A percentile compares a stretch with the other conserved stretches of the same genome.
Conservation (phyloP, 1,140 invertebrate genomes). For the Drosophila fuyamai region DNA sequence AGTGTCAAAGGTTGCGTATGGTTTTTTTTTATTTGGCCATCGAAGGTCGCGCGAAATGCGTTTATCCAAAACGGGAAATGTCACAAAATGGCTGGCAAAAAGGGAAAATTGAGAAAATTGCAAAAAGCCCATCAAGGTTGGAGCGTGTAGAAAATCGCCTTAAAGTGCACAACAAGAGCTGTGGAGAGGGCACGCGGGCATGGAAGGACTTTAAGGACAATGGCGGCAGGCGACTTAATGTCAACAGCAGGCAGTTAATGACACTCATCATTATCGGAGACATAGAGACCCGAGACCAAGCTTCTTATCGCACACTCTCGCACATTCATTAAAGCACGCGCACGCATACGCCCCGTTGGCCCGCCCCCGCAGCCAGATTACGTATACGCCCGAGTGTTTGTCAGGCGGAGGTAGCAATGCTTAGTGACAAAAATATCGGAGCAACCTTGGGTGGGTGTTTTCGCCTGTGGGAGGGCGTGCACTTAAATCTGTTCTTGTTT, state of each 20-base stretch:
- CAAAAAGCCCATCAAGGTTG: conserved; percentile 59
- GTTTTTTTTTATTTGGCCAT: conserved; percentile 22
- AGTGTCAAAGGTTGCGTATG: conserved; percentile 72
- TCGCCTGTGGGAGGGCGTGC: conserved; percentile 27
- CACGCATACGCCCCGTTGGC: conserved; percentile 53
- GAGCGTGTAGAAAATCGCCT: conserved; percentile 47
- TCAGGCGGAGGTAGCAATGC: conserved; percentile 30
- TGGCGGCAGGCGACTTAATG: conserved; percentile 57
- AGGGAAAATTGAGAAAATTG: conserved; percentile 29
- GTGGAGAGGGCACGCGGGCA: not conserved
- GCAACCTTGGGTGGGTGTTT: conserved; percentile 30
- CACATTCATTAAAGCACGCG: conserved; percentile 72
- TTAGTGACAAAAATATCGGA: conserved; percentile 76
- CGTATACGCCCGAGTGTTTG: conserved; percentile 79
- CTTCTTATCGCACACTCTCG: conserved; percentile 55
- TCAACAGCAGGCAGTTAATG: conserved; percentile 68
- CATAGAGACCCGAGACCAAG: conserved; percentile 9
- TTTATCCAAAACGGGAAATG: conserved; percentile 78
- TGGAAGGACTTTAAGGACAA: conserved; percentile 22
- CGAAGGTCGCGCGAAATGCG: conserved; percentile 72
- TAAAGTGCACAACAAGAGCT: conserved; percentile 56
- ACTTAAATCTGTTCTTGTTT: conserved; percentile 79
- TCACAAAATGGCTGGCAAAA: conserved; percentile 54
- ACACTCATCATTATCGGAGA: conserved; percentile 76
- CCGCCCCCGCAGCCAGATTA: conserved; percentile 47